Evolutionary conservation across 2,888 invertebrate species (phyloP), one percentile per base, ranked within the genome.

Genomic region (Andrena bicolor): DNA sequence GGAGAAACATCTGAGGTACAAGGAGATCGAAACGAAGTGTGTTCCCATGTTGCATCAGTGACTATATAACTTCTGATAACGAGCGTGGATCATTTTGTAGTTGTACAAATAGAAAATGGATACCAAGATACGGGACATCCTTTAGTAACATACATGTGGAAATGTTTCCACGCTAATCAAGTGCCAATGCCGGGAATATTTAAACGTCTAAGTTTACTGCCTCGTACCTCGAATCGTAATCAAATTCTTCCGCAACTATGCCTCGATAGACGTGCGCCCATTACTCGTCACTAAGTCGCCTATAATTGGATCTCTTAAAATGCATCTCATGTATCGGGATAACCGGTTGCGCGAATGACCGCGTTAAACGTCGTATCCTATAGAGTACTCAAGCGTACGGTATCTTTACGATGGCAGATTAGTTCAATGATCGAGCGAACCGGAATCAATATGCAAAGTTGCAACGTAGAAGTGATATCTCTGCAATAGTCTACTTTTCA

Each of bases 301-400:
- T 26, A 48, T 79, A 79, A 79, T 79, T 77, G 79, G 78, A 63
- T 61, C 77, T 41, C 78, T 68, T 61, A n/a, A 53, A 68, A 63
- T 60, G 76, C 61, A 51, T 28, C n/a, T 8, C 32, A 13, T 49
- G 64, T 63, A 72, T 63, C 63, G 51, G 35, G 41, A 68, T 20
- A 79, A 79, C 79, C 79, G 79, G 79, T 79, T 79, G 79, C 32
- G n/a, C 53, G 76, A 56, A 63, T 53, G 53, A 28, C 48, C 63
- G 10, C 61, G 66, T 63, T 32, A 53, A 68, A 16, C 69, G 35
- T 30, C 77, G 58, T 63, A 68, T 69, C 53, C 48, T 61, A 53
- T 68, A 20, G 63, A 28, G 10, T 58, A 20, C 20, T 32, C 56
- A 56, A 56, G 68, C 53, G 35, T n/a, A 8, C 26, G 10, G 20